Evolutionary conservation across 1,140 invertebrate genomes (phyloP).

Genomic region (Drosophila albomicans): DNA sequence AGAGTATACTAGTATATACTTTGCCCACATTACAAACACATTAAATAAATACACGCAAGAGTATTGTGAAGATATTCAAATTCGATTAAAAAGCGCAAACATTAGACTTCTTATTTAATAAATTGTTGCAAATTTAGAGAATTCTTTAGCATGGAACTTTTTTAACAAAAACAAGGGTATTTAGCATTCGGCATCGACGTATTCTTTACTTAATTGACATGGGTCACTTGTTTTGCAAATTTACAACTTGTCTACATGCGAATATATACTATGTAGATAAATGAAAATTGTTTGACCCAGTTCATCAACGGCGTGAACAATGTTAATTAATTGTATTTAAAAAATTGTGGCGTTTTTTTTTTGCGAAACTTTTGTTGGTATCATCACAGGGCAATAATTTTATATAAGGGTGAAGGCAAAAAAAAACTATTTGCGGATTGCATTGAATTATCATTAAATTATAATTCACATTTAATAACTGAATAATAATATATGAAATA

Average conservation of each 20-base stretch:
- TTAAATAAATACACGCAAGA: background rate
- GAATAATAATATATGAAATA: no score
- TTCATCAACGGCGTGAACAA: constrained; percentile 74
- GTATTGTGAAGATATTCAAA: background rate
- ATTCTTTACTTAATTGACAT: constrained; percentile 44
- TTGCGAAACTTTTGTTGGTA: constrained; percentile 18
- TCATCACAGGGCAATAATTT: constrained; percentile 7
- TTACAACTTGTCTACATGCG: constrained; percentile 21
- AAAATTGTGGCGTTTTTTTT: constrained; percentile 25
- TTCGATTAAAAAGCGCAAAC: background rate
- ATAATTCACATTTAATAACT: no score
- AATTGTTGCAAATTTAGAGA: background rate
- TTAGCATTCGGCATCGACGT: background rate
- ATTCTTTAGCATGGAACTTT: background rate
- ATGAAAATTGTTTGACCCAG: constrained; percentile 63
- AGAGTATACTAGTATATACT: background rate
- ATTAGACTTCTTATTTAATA: background rate
- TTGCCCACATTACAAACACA: background rate
- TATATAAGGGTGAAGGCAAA: background rate
- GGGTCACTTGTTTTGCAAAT: constrained; percentile 53
- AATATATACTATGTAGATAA: constrained; percentile 1
- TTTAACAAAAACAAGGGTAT: constrained; percentile 14
- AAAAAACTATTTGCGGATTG: constrained; percentile 1
- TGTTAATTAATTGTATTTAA: constrained; percentile 74
- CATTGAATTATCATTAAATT: background rate